phyloP scores from a whole-genome alignment of 1,140 invertebrate genomes.

The Lethocerus indicus region DNA sequence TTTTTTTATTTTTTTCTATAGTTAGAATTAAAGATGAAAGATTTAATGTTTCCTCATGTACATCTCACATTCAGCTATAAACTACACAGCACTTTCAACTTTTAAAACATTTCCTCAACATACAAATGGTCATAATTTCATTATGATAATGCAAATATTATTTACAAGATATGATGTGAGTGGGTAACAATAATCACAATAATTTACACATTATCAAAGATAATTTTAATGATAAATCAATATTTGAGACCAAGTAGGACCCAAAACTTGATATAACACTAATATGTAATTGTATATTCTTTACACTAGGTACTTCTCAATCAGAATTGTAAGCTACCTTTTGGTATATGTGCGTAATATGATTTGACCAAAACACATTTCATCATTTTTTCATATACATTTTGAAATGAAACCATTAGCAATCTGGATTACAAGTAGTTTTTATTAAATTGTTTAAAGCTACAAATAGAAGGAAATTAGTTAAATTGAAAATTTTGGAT shows the following conservation, averaged over 20 bases:
- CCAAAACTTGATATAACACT: background rate
- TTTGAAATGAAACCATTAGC: background rate
- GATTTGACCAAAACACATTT: slow-evolving; percentile 7
- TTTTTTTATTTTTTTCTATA: background rate
- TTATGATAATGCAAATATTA: slow-evolving; percentile 4
- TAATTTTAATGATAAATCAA: background rate
- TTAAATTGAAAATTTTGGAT: background rate
- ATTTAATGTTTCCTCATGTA: background rate
- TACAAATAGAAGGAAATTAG: background rate
- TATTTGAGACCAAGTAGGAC: background rate
- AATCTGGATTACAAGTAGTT: background rate
- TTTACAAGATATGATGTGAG: slow-evolving; percentile 7
- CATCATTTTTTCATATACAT: background rate
- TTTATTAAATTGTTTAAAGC: background rate
- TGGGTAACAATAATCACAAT: slow-evolving; percentile 8
- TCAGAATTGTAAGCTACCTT: background rate
- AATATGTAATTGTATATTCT: background rate
- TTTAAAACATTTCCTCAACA: slow-evolving; percentile 2
- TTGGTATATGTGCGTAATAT: slow-evolving; percentile 3
- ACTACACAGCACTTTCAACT: too few relatives aligned
- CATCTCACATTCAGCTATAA: background rate
- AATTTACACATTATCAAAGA: slow-evolving; percentile 4
- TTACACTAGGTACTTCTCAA: background rate
- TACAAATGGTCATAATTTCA: slow-evolving; percentile 6
- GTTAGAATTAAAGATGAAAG: background rate